Conservation (phyloP, 1,140 invertebrate genomes). For the Protaetia brevitarsis region DNA sequence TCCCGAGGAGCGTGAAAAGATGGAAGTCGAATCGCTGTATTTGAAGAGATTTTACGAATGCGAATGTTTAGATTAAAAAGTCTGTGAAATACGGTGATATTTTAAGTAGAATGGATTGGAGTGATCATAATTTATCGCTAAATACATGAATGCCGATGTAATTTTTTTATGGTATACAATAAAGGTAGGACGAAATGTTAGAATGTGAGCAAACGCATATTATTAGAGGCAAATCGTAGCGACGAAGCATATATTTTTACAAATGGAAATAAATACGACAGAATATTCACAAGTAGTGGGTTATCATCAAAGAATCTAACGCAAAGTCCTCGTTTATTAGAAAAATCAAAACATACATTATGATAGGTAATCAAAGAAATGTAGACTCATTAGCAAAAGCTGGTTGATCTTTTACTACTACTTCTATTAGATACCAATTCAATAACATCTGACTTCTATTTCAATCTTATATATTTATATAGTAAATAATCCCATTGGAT, state of each 20-base stretch:
- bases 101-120: neutral
- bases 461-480: no score
- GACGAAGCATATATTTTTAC: constrained; percentile 16
- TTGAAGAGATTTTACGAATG: neutral
- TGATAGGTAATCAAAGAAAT: neutral
- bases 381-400: neutral
- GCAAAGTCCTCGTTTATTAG: neutral
- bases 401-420: neutral
- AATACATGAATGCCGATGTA: neutral
- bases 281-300: neutral
- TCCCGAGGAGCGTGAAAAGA: no score
- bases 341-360: neutral
- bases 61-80: neutral
- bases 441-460: neutral
- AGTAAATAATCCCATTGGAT: neutral
- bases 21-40: neutral
- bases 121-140: no score
- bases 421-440: neutral
- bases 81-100: neutral
- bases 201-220: neutral
- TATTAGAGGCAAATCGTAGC: neutral
- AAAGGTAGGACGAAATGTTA: no score
- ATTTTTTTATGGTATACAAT: constrained; percentile 12
- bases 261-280: neutral
- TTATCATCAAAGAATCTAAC: neutral